Percentiles rank a stretch among this genome's conserved stretches.
Conservation (phyloP, 2,113 vertebrate genomes). For the Lipophrys pholis region DNA sequence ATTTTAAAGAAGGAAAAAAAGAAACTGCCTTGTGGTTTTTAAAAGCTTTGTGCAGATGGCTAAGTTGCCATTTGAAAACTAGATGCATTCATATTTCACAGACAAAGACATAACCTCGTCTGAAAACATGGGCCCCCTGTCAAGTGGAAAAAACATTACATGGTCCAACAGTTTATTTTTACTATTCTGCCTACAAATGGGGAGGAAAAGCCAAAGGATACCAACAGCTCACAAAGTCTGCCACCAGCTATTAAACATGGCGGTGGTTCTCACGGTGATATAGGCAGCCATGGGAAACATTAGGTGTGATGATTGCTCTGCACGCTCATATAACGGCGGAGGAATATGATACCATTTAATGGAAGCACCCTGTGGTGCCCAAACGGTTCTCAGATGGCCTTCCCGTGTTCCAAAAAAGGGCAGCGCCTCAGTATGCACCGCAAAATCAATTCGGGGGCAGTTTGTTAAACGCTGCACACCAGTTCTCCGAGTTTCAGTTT, state of each 20-base stretch:
- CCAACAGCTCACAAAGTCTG: conserved; percentile 28
- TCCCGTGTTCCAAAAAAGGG: conserved; percentile 10
- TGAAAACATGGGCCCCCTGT: not conserved
- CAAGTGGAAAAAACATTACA: conserved; percentile 25
- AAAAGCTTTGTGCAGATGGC: not conserved
- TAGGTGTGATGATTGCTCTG: conserved; percentile 49
- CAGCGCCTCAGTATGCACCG: not conserved
- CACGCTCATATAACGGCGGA: conserved; percentile 50
- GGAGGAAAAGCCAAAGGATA: conserved; percentile 2
- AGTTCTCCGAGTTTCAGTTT: not conserved
- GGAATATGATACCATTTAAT: conserved; percentile 60
- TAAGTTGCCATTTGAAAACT: conserved; percentile 4
- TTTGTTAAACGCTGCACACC: conserved; percentile 9
- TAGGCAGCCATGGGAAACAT: conserved; percentile 58
- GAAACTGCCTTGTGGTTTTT: not conserved
- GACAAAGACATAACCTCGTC: not conserved
- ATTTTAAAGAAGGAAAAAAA: too few relatives aligned
- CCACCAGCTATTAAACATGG: conserved; percentile 46
- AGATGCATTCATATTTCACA: not conserved
- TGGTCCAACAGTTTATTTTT: conserved; percentile 21
- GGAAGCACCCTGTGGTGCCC: conserved; percentile 42
- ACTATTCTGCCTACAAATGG: conserved; percentile 7
- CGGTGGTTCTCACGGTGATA: conserved; percentile 32
- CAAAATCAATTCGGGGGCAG: conserved; percentile 26
- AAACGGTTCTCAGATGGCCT: conserved; percentile 15